A percentile compares a stretch with the other conserved stretches of the same genome.
phyloP scores from a whole-genome alignment of 2,888 invertebrate genomes.

The Therioaphis trifolii region DNA sequence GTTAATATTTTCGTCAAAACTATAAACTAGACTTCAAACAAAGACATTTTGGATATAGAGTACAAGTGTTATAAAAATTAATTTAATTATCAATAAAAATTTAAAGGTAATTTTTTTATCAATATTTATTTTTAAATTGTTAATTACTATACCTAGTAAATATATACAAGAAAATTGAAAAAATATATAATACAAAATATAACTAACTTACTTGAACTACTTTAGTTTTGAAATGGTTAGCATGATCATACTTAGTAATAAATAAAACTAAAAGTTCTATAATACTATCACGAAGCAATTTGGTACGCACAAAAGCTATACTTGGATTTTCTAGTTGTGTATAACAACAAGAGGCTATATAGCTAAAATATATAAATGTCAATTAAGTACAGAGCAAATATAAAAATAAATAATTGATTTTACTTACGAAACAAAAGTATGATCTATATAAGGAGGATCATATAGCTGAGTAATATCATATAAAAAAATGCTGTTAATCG shows the following conservation, averaged over 20 bases:
- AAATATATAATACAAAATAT: no score
- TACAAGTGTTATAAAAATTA: no score
- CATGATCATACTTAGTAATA: conserved; percentile 86
- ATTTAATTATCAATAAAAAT: no score
- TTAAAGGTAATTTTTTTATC: no score
- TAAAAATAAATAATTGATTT: conserved; percentile 20
- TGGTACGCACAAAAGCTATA: conserved; percentile 72
- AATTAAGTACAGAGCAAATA: no score
- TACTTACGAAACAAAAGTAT: conserved; percentile 83
- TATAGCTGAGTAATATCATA: conserved; percentile 80
- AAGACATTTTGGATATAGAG: no score
- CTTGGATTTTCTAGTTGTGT: conserved; percentile 76
- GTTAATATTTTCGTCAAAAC: no score
- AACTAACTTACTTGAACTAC: conserved; percentile 73
- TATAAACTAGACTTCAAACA: no score
- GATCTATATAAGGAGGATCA: conserved; percentile 85
- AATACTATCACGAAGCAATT: conserved; percentile 76
- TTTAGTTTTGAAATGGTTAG: conserved; percentile 80
- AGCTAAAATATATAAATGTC: conserved; percentile 70
- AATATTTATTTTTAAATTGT: no score
- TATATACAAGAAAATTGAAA: no score
- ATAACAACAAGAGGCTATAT: conserved; percentile 81
- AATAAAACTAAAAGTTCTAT: conserved; percentile 84
- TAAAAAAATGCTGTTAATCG: conserved; percentile 77
- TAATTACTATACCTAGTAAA: no score